Evolutionary conservation across 23 tunicate species (phyloP).

Genomic region (Clavelina lepadiformis): DNA sequence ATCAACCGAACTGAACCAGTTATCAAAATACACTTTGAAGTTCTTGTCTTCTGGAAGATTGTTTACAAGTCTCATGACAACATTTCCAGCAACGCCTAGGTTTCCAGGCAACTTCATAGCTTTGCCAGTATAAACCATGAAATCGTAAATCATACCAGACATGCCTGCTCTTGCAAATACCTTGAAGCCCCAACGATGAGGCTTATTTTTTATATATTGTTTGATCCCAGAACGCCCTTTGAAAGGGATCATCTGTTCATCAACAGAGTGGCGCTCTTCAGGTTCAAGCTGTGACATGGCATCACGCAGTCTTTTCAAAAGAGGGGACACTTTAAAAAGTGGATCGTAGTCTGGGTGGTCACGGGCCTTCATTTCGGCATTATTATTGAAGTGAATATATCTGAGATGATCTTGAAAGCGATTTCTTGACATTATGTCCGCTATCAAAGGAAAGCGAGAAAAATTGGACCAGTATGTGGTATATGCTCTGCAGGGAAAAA

Average conservation of each 20-base stretch:
- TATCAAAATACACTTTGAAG: conserved; percentile 10
- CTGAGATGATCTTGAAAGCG: conserved; percentile 1
- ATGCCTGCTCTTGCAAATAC: conserved; percentile 17
- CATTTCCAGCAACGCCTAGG: conserved; percentile 13
- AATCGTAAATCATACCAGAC: conserved; percentile 13
- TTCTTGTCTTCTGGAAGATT: conserved; percentile 10
- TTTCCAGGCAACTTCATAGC: conserved; percentile 24
- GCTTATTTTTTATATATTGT: conserved; percentile 17
- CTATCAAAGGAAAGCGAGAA: conserved; percentile 2
- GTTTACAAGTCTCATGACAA: conserved; percentile 14
- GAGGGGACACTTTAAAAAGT: conserved; percentile 16
- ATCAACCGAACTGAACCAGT: too few species aligned
- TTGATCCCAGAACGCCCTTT: conserved; percentile 13
- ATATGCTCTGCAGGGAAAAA: conserved; percentile 10
- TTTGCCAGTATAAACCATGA: conserved; percentile 7
- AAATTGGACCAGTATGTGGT: conserved; percentile 16
- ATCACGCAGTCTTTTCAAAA: conserved; percentile 9
- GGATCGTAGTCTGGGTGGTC: conserved; percentile 21
- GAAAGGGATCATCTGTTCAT: conserved; percentile 18
- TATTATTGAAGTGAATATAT: conserved; percentile 11
- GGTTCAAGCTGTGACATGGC: conserved; percentile 13
- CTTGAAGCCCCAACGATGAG: conserved; percentile 19
- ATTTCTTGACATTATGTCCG: conserved; percentile 15
- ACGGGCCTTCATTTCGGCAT: conserved; percentile 5
- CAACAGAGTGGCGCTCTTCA: conserved; percentile 12